These are phyloP conservation scores for Nephrotoma appendiculata DNA, from an alignment of 2,888 invertebrate genomes.

Conservation along the genomic window DNA sequence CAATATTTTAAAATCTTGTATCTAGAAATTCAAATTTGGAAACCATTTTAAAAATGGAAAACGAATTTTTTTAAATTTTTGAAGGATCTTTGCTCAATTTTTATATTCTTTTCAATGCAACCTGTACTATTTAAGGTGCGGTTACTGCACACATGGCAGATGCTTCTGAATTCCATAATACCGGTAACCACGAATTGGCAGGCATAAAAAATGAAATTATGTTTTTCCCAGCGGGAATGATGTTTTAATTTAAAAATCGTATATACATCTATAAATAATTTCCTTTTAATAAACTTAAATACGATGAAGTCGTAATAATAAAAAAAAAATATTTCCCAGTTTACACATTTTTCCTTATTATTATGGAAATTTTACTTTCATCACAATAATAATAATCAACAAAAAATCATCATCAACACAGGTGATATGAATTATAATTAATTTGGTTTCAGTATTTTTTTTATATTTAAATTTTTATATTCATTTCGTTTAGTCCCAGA, in stretches of 20 bases:
- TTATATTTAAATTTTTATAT: neutral
- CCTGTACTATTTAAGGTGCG: too few relatives aligned
- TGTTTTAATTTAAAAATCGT: neutral
- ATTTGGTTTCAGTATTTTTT: neutral
- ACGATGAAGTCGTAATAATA: neutral
- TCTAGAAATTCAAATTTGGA: too few relatives aligned
- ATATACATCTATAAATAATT: neutral
- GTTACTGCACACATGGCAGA: too few relatives aligned
- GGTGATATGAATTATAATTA: neutral
- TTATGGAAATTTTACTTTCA: neutral
- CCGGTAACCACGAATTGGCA: too few relatives aligned
- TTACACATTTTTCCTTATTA: neutral
- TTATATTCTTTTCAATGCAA: too few relatives aligned
- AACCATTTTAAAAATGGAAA: too few relatives aligned
- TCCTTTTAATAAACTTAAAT: neutral
- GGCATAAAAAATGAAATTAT: neutral
- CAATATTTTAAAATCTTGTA: too few relatives aligned
- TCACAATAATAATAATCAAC: neutral
- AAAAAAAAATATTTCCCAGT: neutral
- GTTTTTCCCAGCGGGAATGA: neutral
- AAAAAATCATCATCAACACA: neutral
- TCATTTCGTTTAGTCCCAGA: neutral
- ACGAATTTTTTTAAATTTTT: too few relatives aligned
- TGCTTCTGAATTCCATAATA: too few relatives aligned
- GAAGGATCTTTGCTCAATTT: too few relatives aligned